Conservation (phyloP, 2,888 invertebrate genomes). For the Adelphocoris suturalis region DNA sequence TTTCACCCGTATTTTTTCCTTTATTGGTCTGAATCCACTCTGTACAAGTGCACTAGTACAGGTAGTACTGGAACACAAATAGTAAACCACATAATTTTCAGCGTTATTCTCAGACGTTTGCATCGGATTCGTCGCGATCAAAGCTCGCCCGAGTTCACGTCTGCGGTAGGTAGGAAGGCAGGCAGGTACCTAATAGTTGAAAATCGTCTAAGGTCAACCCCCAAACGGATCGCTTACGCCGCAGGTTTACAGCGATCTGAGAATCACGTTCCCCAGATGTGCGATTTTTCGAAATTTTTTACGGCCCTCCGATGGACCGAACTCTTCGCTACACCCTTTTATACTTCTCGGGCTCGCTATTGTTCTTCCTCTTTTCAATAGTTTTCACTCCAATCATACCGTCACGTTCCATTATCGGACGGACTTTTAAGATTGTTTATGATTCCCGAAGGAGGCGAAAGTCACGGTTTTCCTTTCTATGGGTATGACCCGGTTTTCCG, state of each 20-base stretch:
- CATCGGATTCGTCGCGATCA: background rate
- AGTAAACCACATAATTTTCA: too few relatives aligned
- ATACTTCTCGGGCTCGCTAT: background rate
- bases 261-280: conserved; percentile 40
- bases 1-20: too few relatives aligned
- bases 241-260: background rate
- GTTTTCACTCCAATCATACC: conserved; percentile 55
- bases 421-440: conserved; percentile 46
- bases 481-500: conserved; percentile 13
- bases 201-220: background rate
- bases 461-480: conserved; percentile 11
- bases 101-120: too few relatives aligned
- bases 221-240: background rate
- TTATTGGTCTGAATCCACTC: too few relatives aligned
- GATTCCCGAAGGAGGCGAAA: conserved; percentile 27
- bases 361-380: conserved; percentile 54
- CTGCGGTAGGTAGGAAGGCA: too few relatives aligned
- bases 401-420: conserved; percentile 52
- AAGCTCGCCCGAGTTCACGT: background rate
- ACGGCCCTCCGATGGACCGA: conserved; percentile 9
- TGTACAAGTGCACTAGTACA: too few relatives aligned
- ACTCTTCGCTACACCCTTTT: conserved; percentile 42
- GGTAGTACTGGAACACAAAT: too few relatives aligned
- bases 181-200: background rate
- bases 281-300: conserved; percentile 19